Percentiles rank a stretch among this genome's conserved stretches.
Conservation (phyloP, 2,797 vertebrate species). For the Lithobates sylvaticus region DNA sequence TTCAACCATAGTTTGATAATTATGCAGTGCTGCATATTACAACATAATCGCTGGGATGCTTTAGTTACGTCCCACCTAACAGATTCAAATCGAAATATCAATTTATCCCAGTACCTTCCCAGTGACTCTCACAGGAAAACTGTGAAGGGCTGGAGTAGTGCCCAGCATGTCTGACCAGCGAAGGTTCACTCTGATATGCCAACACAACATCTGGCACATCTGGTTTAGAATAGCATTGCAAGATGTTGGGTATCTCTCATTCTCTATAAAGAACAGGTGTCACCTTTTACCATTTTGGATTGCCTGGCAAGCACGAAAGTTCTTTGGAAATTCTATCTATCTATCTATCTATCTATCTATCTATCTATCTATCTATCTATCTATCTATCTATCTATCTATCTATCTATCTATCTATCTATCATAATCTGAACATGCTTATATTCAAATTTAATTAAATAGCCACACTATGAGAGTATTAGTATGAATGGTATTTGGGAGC, state of each 20-base stretch:
- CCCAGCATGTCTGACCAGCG: constrained; percentile 20
- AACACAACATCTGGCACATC: constrained; percentile 39
- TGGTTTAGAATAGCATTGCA: constrained; percentile 15
- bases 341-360: not conserved
- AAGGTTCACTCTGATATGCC: constrained; percentile 7
- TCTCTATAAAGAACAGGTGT: constrained; percentile 32
- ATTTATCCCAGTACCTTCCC: constrained; percentile 3
- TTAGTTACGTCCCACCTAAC: too few relatives aligned
- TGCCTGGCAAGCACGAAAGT: not conserved
- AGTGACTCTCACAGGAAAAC: constrained; percentile 1
- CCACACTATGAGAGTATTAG: not conserved
- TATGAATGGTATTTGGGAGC: not conserved
- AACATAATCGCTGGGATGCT: too few relatives aligned
- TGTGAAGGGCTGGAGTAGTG: constrained; percentile 5
- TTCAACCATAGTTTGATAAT: not conserved
- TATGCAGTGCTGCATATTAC: too few relatives aligned
- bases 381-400: constrained; percentile 4
- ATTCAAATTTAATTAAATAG: too few relatives aligned
- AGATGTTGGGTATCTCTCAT: constrained; percentile 6
- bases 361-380: not conserved
- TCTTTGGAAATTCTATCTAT: not conserved
- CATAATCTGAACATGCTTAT: too few relatives aligned
- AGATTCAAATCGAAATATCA: too few relatives aligned
- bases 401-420: not conserved
- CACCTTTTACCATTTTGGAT: not conserved